Percentiles rank a stretch among this genome's conserved stretches.
These are phyloP conservation scores for Pteropus rufus DNA, from an alignment of 2,797 vertebrate species.

Conservation along the genomic window DNA sequence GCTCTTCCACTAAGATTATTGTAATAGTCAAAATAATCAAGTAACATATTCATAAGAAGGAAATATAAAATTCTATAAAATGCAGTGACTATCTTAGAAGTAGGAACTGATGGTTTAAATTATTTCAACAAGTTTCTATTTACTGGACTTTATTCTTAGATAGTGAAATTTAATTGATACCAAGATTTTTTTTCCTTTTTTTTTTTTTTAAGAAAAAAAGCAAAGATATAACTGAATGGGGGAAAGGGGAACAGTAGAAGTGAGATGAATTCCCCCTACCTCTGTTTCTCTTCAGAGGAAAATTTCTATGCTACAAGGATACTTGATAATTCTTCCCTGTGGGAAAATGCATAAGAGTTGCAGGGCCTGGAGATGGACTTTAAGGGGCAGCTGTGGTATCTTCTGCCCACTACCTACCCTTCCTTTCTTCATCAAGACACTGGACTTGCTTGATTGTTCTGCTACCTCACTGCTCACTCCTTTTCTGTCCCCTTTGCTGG, in stretches of 20 bases:
- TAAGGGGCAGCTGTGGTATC: background rate
- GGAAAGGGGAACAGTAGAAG: background rate
- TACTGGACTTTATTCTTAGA: background rate
- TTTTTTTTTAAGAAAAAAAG: background rate
- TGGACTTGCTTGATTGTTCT: background rate
- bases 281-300: background rate
- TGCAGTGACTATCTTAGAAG: background rate
- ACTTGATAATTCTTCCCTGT: background rate
- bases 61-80: background rate
- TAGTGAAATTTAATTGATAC: background rate
- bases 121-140: conserved; percentile 15
- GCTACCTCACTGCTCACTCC: background rate
- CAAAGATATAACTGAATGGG: background rate
- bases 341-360: background rate
- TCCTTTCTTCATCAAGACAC: background rate
- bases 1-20: background rate
- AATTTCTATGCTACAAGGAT: background rate
- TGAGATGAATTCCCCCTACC: background rate
- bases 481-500: background rate
- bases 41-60: background rate
- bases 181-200: background rate
- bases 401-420: background rate
- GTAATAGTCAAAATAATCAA: background rate
- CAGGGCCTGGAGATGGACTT: background rate
- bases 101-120: background rate